A percentile compares a stretch with the other conserved stretches of the same genome.
Evolutionary conservation across 2,113 vertebrate species (phyloP).

Genomic region (Theropithecus gelada): DNA sequence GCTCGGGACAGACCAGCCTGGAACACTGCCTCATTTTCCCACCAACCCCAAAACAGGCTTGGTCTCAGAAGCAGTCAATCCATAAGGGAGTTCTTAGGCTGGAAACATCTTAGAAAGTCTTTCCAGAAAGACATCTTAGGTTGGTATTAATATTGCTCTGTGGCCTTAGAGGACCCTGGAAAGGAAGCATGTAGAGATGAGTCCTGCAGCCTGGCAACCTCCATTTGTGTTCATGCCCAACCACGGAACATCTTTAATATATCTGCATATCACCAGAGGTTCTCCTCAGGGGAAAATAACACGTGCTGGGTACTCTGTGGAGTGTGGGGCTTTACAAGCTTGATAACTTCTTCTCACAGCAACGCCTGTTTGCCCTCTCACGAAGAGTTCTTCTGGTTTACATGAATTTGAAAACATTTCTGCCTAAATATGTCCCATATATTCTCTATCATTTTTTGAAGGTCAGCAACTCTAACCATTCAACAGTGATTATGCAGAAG

Average conservation of each 20-base stretch:
- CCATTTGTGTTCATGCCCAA: not conserved
- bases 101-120: not conserved
- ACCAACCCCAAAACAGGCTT: not conserved
- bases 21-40: not conserved
- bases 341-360: not conserved
- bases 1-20: not conserved
- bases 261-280: not conserved
- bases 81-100: not conserved
- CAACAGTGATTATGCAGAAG: not conserved
- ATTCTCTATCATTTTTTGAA: not conserved
- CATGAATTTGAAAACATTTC: not conserved
- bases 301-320: not conserved
- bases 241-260: rapidly evolving
- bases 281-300: not conserved
- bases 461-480: not conserved
- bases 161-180: not conserved
- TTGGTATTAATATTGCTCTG: not conserved
- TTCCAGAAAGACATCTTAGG: not conserved
- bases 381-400: not conserved
- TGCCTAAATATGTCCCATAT: not conserved
- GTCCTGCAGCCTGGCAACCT: not conserved
- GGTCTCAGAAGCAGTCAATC: not conserved
- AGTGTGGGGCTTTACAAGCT: not conserved
- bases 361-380: not conserved
- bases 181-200: not conserved